These are phyloP conservation scores for Lithophane ornitopus DNA, from an alignment of 2,888 invertebrate species.

Conservation along the genomic window DNA sequence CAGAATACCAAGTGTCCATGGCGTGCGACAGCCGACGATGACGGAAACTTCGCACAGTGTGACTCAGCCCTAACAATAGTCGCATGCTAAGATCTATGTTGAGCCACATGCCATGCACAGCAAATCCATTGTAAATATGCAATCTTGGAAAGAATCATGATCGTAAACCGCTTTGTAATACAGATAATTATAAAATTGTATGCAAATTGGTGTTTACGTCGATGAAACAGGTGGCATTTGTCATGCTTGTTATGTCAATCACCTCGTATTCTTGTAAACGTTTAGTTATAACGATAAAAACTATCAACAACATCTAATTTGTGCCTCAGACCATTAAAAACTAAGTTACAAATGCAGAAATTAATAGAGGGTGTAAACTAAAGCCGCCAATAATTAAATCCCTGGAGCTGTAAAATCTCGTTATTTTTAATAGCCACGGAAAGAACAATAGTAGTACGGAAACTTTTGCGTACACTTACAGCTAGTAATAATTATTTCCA, in stretches of 20 bases:
- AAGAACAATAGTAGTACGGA: slow-evolving; percentile 13
- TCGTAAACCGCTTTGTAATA: slow-evolving; percentile 43
- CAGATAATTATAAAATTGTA: slow-evolving; percentile 50
- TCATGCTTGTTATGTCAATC: slow-evolving; percentile 49
- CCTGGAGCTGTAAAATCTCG: neutral
- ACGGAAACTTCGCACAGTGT: slow-evolving; percentile 31
- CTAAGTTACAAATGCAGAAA: neutral
- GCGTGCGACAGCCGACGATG: slow-evolving; percentile 21
- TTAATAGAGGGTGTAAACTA: neutral
- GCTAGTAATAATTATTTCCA: slow-evolving; percentile 13
- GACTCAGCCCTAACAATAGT: slow-evolving; percentile 57
- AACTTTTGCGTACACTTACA: slow-evolving; percentile 11
- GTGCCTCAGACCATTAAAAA: neutral
- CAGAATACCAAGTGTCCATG: slow-evolving; percentile 48
- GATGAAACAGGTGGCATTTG: slow-evolving; percentile 17
- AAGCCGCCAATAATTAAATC: neutral
- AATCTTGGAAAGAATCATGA: slow-evolving; percentile 50
- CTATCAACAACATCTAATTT: neutral
- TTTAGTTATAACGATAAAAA: slow-evolving; percentile 12
- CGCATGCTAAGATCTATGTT: slow-evolving; percentile 51
- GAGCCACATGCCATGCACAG: slow-evolving; percentile 38
- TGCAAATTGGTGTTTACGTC: slow-evolving; percentile 31
- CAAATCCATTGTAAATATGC: slow-evolving; percentile 52
- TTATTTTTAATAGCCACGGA: neutral
- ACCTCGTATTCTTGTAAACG: slow-evolving; percentile 31